These are phyloP conservation scores for Acestrorhynchus altus DNA, from an alignment of 2,797 vertebrate genomes.

Conservation along the genomic window DNA sequence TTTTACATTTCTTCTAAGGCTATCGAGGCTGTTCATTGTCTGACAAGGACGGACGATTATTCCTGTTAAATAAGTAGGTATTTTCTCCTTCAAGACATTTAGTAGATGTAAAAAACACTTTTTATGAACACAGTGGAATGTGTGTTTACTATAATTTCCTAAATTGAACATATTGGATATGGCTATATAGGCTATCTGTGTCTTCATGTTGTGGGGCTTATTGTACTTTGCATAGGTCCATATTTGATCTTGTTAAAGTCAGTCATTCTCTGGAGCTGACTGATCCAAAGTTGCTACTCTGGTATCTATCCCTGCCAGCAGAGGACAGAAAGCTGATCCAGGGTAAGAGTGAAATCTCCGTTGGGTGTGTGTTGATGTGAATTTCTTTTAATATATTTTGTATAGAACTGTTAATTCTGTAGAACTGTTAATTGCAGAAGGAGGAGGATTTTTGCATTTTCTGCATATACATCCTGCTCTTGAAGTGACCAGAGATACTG, in stretches of 20 bases:
- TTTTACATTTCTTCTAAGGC: conserved; percentile 9
- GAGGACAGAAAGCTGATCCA: conserved; percentile 66
- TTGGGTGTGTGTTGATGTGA: background rate
- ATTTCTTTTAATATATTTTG: background rate
- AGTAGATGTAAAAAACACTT: background rate
- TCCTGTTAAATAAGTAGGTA: conserved; percentile 65
- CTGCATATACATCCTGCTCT: conserved; percentile 71
- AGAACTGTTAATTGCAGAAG: conserved; percentile 59
- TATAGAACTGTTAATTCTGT: background rate
- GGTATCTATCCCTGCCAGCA: conserved; percentile 65
- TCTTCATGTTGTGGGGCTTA: background rate
- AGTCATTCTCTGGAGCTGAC: conserved; percentile 52
- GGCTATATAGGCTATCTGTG: background rate
- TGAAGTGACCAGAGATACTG: conserved; percentile 47
- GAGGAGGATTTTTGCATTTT: conserved; percentile 69
- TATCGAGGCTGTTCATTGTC: background rate
- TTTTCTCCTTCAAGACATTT: no score
- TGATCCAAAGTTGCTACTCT: conserved; percentile 65
- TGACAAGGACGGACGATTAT: conserved; percentile 32
- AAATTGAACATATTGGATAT: no score
- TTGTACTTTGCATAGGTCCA: conserved; percentile 58
- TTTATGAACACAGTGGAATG: no score
- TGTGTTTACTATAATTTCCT: no score
- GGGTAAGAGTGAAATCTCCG: conserved; percentile 55
- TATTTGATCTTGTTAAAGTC: conserved; percentile 65